Percentiles rank a stretch among this genome's conserved stretches.
phyloP scores from a whole-genome alignment of 1,140 invertebrate species.

The Achatina immaculata region DNA sequence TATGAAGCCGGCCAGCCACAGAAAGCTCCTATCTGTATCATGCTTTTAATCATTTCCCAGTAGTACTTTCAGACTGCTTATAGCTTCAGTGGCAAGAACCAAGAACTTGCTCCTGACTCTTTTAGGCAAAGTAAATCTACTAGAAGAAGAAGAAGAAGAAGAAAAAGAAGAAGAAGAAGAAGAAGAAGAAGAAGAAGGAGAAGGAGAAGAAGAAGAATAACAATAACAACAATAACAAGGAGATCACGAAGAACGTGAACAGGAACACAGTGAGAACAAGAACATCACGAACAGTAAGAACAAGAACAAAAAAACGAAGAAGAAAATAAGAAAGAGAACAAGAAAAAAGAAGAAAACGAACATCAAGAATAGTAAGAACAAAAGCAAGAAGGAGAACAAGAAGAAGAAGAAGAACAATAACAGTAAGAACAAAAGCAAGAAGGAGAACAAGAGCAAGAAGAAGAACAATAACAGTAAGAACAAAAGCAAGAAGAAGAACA shows the following conservation, averaged over 20 bases:
- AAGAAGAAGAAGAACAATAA: constrained; percentile 20
- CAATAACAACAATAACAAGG: background rate
- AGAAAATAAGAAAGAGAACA: background rate
- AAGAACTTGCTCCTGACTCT: no score
- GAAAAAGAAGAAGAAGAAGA: no score
- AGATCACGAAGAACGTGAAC: background rate
- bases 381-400: background rate
- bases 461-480: background rate
- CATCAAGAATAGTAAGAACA: background rate
- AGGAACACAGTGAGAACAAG: background rate
- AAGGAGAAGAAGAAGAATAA: background rate
- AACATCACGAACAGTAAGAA: background rate
- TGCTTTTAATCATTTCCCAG: no score
- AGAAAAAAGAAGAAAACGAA: constrained; percentile 22
- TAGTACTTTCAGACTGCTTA: no score
- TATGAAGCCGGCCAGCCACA: no score
- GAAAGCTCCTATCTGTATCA: no score
- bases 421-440: background rate
- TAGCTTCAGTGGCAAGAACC: no score
- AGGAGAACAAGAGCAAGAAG: background rate
- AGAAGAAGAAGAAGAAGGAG: background rate
- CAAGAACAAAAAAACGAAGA: no score
- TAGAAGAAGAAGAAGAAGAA: no score
- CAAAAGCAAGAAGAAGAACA: background rate
- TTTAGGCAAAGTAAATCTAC: no score